Percentiles rank a stretch among this genome's conserved stretches.
These are phyloP conservation scores for Strigamia transsilvanica DNA, from an alignment of 2,888 invertebrate genomes.

Conservation along the genomic window DNA sequence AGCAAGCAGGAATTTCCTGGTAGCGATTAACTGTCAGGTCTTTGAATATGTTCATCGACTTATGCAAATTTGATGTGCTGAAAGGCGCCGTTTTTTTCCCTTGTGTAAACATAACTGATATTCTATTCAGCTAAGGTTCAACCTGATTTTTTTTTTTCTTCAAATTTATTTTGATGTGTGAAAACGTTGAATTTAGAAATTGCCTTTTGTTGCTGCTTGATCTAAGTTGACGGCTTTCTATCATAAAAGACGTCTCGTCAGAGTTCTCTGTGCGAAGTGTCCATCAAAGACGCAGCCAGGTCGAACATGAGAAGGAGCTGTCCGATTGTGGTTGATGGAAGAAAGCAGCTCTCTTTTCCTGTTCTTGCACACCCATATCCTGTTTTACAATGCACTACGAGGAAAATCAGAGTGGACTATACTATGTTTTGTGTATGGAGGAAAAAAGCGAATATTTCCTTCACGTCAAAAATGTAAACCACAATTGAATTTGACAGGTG, in stretches of 20 bases:
- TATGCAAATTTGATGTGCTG: conserved; percentile 1
- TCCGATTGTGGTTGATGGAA: conserved; percentile 22
- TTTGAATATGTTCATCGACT: conserved; percentile 36
- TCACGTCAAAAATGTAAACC: conserved; percentile 33
- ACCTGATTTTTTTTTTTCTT: neutral
- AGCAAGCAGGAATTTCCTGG: conserved; percentile 41
- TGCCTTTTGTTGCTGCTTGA: neutral
- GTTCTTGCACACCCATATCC: conserved; percentile 30
- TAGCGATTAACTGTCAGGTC: conserved; percentile 21
- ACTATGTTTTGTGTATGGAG: neutral
- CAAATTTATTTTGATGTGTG: neutral
- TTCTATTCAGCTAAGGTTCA: neutral
- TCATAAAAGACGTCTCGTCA: conserved; percentile 2
- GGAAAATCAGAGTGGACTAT: conserved; percentile 21
- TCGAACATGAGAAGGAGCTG: conserved; percentile 16
- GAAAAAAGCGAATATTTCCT: conserved; percentile 4
- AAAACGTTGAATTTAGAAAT: conserved; percentile 8
- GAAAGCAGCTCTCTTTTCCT: conserved; percentile 13
- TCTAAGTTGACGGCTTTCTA: neutral
- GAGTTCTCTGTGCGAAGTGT: neutral
- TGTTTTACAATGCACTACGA: neutral
- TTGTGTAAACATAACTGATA: neutral
- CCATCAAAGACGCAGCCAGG: conserved; percentile 6
- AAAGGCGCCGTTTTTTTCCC: neutral
- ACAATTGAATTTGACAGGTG: conserved; percentile 42